Conservation (phyloP, 2,113 vertebrate genomes). For the Butastur rufipennis region DNA sequence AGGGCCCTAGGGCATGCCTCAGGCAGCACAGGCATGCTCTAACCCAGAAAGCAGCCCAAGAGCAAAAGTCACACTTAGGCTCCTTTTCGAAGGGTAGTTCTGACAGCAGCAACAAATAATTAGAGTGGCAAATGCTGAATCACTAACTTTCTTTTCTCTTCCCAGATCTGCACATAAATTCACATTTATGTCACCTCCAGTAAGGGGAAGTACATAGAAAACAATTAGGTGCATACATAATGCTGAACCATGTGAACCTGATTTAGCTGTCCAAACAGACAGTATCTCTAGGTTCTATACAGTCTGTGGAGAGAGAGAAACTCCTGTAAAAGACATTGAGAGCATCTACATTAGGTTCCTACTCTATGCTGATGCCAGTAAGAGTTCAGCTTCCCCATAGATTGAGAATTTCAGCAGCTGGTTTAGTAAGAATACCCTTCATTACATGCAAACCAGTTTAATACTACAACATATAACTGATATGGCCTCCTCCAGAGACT, state of each 20-base stretch:
- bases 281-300: not conserved
- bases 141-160: not conserved
- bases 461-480: not conserved
- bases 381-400: not conserved
- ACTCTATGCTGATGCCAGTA: not conserved
- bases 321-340: not conserved
- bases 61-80: not conserved
- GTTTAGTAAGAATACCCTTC: not conserved
- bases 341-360: not conserved
- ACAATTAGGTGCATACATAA: not conserved
- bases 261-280: not conserved
- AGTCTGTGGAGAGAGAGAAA: not conserved
- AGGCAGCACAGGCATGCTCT: not conserved
- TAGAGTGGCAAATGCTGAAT: not conserved
- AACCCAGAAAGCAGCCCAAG: not conserved
- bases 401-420: not conserved
- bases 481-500: not conserved
- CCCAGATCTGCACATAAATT: not conserved
- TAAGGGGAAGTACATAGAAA: not conserved
- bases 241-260: not conserved
- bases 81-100: not conserved
- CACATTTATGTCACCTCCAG: not conserved
- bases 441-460: not conserved
- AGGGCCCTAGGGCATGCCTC: not conserved
- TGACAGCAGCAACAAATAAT: constrained; percentile 15